phyloP scores from a whole-genome alignment of 2,888 invertebrate genomes.

The Deilephila porcellus region DNA sequence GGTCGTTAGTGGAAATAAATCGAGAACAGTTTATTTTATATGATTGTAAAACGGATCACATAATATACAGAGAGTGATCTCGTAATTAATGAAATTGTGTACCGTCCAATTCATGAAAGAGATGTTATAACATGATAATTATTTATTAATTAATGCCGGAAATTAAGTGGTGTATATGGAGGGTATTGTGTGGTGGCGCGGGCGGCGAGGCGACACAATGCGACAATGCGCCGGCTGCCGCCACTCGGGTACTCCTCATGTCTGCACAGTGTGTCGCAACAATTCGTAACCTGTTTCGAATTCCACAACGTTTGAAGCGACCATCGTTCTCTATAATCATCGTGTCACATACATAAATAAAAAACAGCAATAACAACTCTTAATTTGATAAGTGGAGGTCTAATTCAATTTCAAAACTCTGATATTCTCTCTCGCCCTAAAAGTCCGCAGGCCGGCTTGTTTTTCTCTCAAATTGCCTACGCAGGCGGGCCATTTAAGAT shows the following conservation, averaged over 20 bases:
- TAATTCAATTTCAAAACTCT: conserved; percentile 47
- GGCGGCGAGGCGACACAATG: conserved; percentile 38
- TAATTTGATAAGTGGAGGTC: conserved; percentile 54
- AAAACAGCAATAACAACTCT: conserved; percentile 44
- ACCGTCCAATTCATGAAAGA: background rate
- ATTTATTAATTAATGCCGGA: conserved; percentile 37
- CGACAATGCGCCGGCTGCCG: conserved; percentile 29
- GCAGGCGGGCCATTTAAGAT: conserved; percentile 32
- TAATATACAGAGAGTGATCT: background rate
- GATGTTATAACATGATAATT: conserved; percentile 4
- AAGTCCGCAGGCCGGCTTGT: conserved; percentile 33
- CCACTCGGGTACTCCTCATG: conserved; percentile 33
- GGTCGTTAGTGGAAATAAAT: background rate
- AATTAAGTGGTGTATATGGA: conserved; percentile 52
- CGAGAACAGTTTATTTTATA: background rate
- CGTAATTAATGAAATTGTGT: conserved; percentile 4
- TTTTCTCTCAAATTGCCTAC: conserved; percentile 31
- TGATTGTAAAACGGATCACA: background rate
- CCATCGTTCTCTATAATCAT: conserved; percentile 42
- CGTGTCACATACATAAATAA: conserved; percentile 46
- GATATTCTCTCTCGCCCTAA: conserved; percentile 34
- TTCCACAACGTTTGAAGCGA: conserved; percentile 50
- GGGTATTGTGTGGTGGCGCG: conserved; percentile 45
- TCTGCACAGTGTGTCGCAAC: conserved; percentile 37
- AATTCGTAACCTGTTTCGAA: conserved; percentile 44